Base-by-base conservation (phyloP, 2,113 vertebrate genomes). In the Fregetta grallaria region DNA sequence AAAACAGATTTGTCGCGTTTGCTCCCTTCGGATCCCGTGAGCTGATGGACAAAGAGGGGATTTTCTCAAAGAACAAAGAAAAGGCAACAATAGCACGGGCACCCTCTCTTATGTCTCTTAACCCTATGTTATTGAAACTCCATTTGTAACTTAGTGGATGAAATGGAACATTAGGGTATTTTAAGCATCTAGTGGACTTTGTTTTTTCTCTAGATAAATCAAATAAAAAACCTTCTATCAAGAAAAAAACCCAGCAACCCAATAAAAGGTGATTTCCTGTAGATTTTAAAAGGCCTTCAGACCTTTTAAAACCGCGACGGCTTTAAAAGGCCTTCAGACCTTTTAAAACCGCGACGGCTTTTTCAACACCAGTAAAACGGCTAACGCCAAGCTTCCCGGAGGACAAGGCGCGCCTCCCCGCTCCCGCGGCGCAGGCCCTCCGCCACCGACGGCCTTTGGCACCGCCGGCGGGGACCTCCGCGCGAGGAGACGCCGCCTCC, bases 1-100 rank as follows among this genome's bases (percentile, higher is more conserved):
- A 27, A 22, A 18, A 1, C 44, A 12, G 4, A 15, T 3, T 11
- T 0, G 3, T 1, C 9, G 14, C 22, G 72, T 6, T 42, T 38
- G 52, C 9, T 67, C 32, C 55, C 61, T 22, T 50, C 32, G 8
- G 4, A 7, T 1, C 55, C 47, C 9, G 30, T 1, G 22, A 34
- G 23, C 3, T 38, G 38, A 13, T 1, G 17, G 32, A 40, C 25
- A 16, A 29, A 17, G 10, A 9, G 52, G 6, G 15, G 19, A 5
- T 15, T 76, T 53, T 42, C 38, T 13, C 45, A 5, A 4, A 56
- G 47, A 6, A n/a, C 56, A 23, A 19, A 68, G 42, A 18, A 11
- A n/a, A 63, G 29, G 17, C 42, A 30, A 8, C 11, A 4, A 14
- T 0, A n/a, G 44, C 76, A 20, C 38, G 10, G 1, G 10, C 8